Base-by-base conservation (phyloP, 2,888 invertebrate genomes). In the Hypsopygia costalis region DNA sequence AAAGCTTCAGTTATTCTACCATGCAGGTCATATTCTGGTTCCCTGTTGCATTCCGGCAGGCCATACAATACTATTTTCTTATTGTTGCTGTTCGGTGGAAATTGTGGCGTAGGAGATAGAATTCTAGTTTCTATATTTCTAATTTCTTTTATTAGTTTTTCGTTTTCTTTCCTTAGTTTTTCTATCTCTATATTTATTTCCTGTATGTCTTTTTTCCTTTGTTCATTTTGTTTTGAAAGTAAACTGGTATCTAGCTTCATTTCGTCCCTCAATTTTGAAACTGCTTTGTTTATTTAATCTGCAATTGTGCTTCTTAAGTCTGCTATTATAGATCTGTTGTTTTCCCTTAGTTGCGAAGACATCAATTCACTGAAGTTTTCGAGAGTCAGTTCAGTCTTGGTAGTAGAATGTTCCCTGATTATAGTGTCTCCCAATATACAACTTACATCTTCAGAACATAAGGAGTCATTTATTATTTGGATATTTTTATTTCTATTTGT, bases 51-150 rank as follows among this genome's bases (percentile, higher is more conserved):
- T 30, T 42, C 42, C 6, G 6, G 11, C 2, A 43, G 35, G 29
- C 38, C 43, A 30, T 30, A 31, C 4, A 43, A 1, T 1, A 43
- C 43, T 2, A 43, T 11, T 43, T 43, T 43, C 25, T 38, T 43
- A 29, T 9, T 8, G 20, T 25, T 16, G 6, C 1, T 39, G 11
- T 34, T 11, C 20, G 16, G 11, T 6, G 28, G 10, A 9, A 7
- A 25, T 35, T 1, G 9, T 6, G 6, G 11, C 11, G 11, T 11
- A 1, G 10, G 11, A 1, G 3, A 2, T 3, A 6, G 1, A 11
- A 3, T 28, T 27, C 27, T 39, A 7, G 3, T 34, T 33, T 12
- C 6, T 7, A 21, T 20, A 6, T 16, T 5, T 20, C 11, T 34
- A 4, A 33, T 11, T 27, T 34, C 28, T n/a, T 39, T 11, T 34